Evolutionary conservation across 2,797 vertebrate genomes (phyloP).

Genomic region (Rhyacichthys aspro): DNA sequence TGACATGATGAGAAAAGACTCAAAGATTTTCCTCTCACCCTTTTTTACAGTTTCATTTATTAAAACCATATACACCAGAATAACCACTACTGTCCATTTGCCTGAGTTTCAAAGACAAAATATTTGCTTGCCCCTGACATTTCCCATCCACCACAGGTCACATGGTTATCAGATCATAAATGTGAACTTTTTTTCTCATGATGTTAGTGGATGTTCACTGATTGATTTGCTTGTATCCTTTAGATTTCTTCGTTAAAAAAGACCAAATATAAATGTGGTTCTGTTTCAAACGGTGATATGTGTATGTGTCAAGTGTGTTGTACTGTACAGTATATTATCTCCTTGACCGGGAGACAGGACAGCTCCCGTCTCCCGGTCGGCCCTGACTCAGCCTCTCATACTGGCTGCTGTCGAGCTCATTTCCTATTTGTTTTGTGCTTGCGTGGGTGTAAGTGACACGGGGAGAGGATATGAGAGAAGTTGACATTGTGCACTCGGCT

Average conservation of each 20-base stretch:
- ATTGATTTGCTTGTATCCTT: too few species aligned
- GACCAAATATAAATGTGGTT: background rate
- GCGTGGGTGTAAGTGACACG: slow-evolving; percentile 33
- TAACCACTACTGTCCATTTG: too few species aligned
- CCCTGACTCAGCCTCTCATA: slow-evolving; percentile 12
- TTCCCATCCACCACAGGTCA: too few species aligned
- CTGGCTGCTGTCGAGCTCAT: slow-evolving; percentile 12
- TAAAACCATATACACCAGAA: too few species aligned
- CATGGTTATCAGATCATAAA: too few species aligned
- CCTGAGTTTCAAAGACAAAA: too few species aligned
- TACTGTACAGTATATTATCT: background rate
- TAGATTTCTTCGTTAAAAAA: too few species aligned
- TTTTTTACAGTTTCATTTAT: background rate
- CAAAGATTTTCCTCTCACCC: slow-evolving; percentile 8
- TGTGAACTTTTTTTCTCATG: too few species aligned
- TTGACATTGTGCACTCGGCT: slow-evolving; percentile 46
- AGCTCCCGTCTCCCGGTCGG: background rate
- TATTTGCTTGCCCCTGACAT: too few species aligned
- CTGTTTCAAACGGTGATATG: background rate
- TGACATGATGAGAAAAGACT: slow-evolving; percentile 10
- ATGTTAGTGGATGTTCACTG: too few species aligned
- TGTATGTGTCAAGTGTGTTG: background rate
- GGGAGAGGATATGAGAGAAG: slow-evolving; percentile 35
- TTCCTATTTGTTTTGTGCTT: slow-evolving; percentile 14
- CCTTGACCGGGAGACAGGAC: background rate